Evolutionary conservation across 1,140 invertebrate genomes (phyloP).

Genomic region (Harlomillsia oculata): DNA sequence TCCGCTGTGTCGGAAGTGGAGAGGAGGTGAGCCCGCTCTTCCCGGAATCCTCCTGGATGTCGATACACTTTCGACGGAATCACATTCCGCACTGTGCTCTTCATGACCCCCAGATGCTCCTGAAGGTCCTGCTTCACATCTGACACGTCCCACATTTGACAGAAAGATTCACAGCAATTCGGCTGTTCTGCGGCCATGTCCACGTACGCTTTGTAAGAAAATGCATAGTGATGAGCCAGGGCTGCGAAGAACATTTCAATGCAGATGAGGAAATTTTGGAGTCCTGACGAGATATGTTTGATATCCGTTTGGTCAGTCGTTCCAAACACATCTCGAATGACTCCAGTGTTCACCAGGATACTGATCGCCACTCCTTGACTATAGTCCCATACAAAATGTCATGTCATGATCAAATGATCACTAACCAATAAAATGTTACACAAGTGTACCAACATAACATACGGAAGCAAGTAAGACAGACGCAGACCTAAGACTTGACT

Average conservation of each 20-base stretch:
- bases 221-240: slow-evolving; percentile 88
- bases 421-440: not conserved
- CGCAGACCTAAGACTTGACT: slow-evolving; percentile 43
- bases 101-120: slow-evolving; percentile 80
- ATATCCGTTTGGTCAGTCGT: slow-evolving; percentile 52
- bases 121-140: slow-evolving; percentile 84
- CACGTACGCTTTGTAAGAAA: slow-evolving; percentile 79
- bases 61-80: slow-evolving; percentile 35
- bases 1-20: slow-evolving; percentile 25
- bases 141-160: slow-evolving; percentile 87
- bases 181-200: slow-evolving; percentile 45
- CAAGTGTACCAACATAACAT: not conserved
- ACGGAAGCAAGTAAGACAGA: not conserved
- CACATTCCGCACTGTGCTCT: slow-evolving; percentile 38
- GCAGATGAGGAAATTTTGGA: slow-evolving; percentile 90
- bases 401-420: slow-evolving; percentile 2
- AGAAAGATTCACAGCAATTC: slow-evolving; percentile 52
- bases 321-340: slow-evolving; percentile 61
- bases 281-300: slow-evolving; percentile 59
- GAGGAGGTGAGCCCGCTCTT: slow-evolving; percentile 31
- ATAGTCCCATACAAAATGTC: slow-evolving; percentile 42
- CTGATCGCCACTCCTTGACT: slow-evolving; percentile 87
- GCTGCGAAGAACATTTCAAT: slow-evolving; percentile 96
- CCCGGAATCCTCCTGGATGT: slow-evolving; percentile 31
- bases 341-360: slow-evolving; percentile 65